These are phyloP conservation scores for Cephus spinipes DNA, from an alignment of 2,888 invertebrate genomes.

Conservation along the genomic window DNA sequence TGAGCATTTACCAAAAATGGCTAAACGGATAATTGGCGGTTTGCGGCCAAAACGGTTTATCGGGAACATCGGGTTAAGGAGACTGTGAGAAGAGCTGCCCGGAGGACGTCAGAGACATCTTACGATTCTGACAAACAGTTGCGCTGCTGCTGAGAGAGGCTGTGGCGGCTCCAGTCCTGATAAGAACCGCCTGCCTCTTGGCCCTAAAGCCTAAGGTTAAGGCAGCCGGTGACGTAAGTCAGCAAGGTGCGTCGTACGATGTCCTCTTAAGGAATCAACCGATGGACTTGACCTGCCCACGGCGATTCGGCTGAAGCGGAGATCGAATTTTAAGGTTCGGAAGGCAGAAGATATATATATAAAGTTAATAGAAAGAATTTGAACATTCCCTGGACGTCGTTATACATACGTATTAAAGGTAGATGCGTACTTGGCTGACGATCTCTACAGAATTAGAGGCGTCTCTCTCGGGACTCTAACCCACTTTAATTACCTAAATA, in stretches of 20 bases:
- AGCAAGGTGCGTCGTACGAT: constrained; percentile 23
- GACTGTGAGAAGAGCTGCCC: background rate
- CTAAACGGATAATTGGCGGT: background rate
- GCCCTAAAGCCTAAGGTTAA: background rate
- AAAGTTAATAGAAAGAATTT: too few relatives aligned
- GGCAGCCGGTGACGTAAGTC: constrained; percentile 25
- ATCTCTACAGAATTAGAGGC: background rate
- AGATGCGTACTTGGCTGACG: background rate
- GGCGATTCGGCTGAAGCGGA: constrained; percentile 10
- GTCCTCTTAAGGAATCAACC: constrained; percentile 36
- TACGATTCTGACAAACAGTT: background rate
- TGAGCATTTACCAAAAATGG: background rate
- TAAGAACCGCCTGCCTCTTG: background rate
- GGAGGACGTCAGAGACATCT: background rate
- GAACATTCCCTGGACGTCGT: background rate
- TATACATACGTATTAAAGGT: background rate
- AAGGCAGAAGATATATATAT: too few relatives aligned
- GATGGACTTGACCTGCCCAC: constrained; percentile 35
- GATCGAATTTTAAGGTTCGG: background rate
- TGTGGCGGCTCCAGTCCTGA: background rate
- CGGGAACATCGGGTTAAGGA: background rate
- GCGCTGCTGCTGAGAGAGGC: background rate
- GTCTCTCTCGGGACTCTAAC: background rate
- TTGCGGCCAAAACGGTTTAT: background rate
- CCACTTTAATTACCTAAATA: background rate